Conservation (phyloP, 1,140 invertebrate species). For the Kradibia gibbosae region DNA sequence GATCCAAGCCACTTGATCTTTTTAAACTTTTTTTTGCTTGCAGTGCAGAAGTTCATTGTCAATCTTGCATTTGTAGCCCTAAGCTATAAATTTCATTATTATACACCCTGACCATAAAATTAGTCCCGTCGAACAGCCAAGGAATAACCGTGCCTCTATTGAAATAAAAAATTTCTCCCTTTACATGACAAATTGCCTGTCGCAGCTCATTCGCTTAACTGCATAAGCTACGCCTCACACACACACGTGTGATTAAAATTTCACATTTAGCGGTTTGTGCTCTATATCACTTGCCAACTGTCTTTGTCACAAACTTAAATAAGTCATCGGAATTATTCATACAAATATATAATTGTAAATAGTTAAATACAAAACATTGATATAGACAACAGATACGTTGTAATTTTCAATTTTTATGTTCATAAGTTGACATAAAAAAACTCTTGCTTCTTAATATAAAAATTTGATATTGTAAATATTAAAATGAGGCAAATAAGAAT, state of each 20-base stretch:
- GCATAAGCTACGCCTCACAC: too few relatives aligned
- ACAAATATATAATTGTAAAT: background rate
- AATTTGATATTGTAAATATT: too few relatives aligned
- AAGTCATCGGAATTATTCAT: background rate
- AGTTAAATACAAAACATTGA: background rate
- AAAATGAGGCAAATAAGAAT: too few relatives aligned
- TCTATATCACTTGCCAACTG: background rate
- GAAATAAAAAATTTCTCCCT: constrained; percentile 32
- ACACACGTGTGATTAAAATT: constrained; percentile 21
- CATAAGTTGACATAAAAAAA: too few relatives aligned
- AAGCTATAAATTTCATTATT: constrained; percentile 39
- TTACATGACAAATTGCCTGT: constrained; percentile 43
- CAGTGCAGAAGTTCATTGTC: constrained; percentile 11
- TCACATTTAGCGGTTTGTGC: background rate
- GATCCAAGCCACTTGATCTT: constrained; percentile 27
- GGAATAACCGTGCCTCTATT: constrained; percentile 3
- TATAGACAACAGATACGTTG: background rate
- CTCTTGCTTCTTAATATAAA: too few relatives aligned
- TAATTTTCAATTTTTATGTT: background rate
- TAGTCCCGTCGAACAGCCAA: constrained; percentile 24
- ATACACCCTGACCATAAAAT: constrained; percentile 36
- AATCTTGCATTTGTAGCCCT: background rate
- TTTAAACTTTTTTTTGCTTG: background rate
- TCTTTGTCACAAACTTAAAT: background rate
- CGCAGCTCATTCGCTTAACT: background rate